Percentiles rank a stretch among this genome's conserved stretches.
Evolutionary conservation across 2,113 vertebrate genomes (phyloP).

Genomic region (Tiliqua scincoides): DNA sequence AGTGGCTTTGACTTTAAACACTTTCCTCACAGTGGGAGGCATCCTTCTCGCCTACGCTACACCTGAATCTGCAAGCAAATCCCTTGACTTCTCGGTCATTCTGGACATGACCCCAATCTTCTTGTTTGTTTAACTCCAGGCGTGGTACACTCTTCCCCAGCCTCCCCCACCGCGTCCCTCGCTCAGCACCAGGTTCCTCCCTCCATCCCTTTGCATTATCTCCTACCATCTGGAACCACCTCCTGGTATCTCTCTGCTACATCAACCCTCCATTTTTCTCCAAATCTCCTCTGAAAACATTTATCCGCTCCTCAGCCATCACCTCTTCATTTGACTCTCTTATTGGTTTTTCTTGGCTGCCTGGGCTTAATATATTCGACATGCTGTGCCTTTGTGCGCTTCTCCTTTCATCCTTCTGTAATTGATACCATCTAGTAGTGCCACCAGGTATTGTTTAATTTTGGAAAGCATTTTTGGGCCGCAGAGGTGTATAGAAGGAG

Average conservation of each 20-base stretch:
- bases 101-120: neutral
- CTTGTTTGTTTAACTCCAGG: neutral
- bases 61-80: neutral
- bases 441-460: constrained; percentile 40
- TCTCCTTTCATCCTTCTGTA: neutral
- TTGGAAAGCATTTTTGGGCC: constrained; percentile 30
- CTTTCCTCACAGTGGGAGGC: neutral
- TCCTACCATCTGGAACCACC: constrained; percentile 34
- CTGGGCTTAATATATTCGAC: constrained; percentile 26
- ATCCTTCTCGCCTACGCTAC: neutral
- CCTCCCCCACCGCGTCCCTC: neutral
- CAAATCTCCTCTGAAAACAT: constrained; percentile 14
- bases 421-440: constrained; percentile 11
- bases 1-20: neutral
- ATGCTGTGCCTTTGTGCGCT: neutral
- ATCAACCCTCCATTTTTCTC: constrained; percentile 15
- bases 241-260: constrained; percentile 29
- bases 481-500: constrained; percentile 5
- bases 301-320: constrained; percentile 6
- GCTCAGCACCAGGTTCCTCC: neutral
- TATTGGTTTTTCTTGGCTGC: constrained; percentile 7
- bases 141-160: rapidly evolving
- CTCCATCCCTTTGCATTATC: neutral
- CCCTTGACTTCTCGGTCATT: neutral
- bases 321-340: constrained; percentile 29